Evolutionary conservation across 2,888 invertebrate genomes (phyloP).

Genomic region (Platycheirus albimanus): DNA sequence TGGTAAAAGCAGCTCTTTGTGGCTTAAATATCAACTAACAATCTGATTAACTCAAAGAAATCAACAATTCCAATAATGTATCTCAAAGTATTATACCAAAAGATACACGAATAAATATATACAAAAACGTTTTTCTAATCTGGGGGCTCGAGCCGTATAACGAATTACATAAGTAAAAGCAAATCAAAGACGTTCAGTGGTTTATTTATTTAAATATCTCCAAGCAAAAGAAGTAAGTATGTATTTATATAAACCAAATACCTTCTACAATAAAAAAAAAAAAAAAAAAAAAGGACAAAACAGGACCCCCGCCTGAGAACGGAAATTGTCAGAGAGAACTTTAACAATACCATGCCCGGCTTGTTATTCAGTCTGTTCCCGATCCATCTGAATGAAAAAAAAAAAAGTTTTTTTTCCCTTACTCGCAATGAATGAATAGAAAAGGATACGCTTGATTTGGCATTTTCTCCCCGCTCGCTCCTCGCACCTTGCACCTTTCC

Average conservation of each 20-base stretch:
- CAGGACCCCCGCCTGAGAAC: conserved; percentile 25
- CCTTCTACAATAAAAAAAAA: no score
- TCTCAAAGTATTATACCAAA: background rate
- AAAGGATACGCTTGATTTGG: conserved; percentile 51
- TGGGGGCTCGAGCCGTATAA: conserved; percentile 41
- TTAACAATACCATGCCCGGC: conserved; percentile 30
- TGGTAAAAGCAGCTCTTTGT: background rate
- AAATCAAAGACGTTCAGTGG: conserved; percentile 17
- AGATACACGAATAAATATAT: background rate
- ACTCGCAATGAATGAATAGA: conserved; percentile 36
- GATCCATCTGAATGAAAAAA: background rate
- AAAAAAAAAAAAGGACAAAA: conserved; percentile 3
- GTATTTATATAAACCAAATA: conserved; percentile 20
- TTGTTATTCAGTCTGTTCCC: conserved; percentile 25
- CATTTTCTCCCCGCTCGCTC: conserved; percentile 10
- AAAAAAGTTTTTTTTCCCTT: conserved; percentile 16
- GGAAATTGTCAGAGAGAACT: conserved; percentile 19
- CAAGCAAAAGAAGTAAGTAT: conserved; percentile 9
- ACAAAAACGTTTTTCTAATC: conserved; percentile 23
- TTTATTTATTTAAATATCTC: conserved; percentile 20
- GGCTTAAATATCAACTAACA: background rate
- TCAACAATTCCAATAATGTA: conserved; percentile 4
- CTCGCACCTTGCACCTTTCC: conserved; percentile 18
- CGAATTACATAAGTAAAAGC: conserved; percentile 1
- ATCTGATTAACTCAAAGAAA: conserved; percentile 2